Conservation (phyloP, 2,113 vertebrate species). For the Strix aluco region DNA sequence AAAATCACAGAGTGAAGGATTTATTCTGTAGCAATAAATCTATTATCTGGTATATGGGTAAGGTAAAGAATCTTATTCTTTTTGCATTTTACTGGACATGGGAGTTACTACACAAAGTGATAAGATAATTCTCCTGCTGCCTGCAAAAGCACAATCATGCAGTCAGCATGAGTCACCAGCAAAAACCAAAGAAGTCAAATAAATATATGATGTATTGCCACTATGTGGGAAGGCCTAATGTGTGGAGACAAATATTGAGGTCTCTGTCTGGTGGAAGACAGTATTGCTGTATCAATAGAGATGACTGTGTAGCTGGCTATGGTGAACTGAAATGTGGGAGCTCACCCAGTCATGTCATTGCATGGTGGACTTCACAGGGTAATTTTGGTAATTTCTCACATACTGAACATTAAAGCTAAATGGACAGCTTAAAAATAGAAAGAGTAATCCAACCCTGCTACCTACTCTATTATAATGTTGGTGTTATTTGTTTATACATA, state of each 20-base stretch:
- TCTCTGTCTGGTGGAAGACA: not conserved
- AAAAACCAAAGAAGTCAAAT: not conserved
- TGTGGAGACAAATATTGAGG: slow-evolving; percentile 8
- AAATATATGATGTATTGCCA: not conserved
- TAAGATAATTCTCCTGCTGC: not conserved
- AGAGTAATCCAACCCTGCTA: fast-evolving
- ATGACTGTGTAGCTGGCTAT: not conserved
- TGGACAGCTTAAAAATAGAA: not conserved
- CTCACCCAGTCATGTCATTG: not conserved
- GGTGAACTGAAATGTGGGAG: not conserved
- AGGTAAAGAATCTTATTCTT: not conserved
- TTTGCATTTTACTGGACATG: not conserved
- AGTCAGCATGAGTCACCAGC: not conserved
- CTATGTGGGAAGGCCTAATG: not conserved
- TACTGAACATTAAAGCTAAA: not conserved
- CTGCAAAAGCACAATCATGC: slow-evolving; percentile 3
- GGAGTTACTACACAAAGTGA: not conserved
- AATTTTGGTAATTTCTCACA: not conserved
- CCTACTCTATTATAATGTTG: not conserved
- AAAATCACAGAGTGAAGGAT: not conserved
- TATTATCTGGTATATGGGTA: not conserved
- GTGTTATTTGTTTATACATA: not conserved
- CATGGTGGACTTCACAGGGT: not conserved
- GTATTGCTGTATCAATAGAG: not conserved
- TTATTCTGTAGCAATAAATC: not conserved